A percentile compares a stretch with the other conserved stretches of the same genome.
Evolutionary conservation across 1,140 invertebrate genomes (phyloP).

Genomic region (Lepidotrigona ventralis): DNA sequence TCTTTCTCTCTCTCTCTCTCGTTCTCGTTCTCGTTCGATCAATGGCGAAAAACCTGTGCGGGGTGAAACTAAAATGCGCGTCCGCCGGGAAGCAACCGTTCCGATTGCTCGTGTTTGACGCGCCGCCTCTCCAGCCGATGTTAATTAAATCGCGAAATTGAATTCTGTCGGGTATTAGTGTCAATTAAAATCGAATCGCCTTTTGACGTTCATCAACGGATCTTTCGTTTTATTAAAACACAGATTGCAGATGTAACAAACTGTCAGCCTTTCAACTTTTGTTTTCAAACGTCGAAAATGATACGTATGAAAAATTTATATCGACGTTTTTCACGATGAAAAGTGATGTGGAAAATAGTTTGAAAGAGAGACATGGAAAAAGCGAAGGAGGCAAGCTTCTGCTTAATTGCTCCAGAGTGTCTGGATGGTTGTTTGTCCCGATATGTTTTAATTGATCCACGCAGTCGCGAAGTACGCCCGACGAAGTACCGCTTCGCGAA

Average conservation of each 20-base stretch:
- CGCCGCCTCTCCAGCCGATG: constrained; percentile 14
- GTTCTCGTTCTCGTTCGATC: neutral
- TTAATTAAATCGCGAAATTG: constrained; percentile 61
- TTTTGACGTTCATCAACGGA: constrained; percentile 8
- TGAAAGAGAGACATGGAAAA: neutral
- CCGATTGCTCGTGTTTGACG: constrained; percentile 42
- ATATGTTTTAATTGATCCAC: constrained; percentile 25
- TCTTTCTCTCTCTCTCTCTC: too few species aligned
- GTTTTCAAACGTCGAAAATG: neutral
- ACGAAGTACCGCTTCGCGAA: neutral
- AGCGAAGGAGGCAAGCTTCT: too few species aligned
- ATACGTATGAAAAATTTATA: neutral
- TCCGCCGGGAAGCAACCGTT: constrained; percentile 33
- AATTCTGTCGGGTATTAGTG: constrained; percentile 52
- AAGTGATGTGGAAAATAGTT: neutral
- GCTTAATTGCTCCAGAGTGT: neutral
- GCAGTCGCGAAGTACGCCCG: neutral
- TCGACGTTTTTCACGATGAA: neutral
- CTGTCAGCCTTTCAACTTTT: neutral
- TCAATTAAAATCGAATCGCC: constrained; percentile 58
- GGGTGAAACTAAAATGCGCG: constrained; percentile 18
- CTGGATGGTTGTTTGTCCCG: neutral
- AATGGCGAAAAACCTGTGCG: constrained; percentile 50
- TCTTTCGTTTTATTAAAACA: neutral
- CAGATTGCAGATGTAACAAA: neutral